phyloP scores from a whole-genome alignment of 2,113 vertebrate species.

The Mastomys coucha region DNA sequence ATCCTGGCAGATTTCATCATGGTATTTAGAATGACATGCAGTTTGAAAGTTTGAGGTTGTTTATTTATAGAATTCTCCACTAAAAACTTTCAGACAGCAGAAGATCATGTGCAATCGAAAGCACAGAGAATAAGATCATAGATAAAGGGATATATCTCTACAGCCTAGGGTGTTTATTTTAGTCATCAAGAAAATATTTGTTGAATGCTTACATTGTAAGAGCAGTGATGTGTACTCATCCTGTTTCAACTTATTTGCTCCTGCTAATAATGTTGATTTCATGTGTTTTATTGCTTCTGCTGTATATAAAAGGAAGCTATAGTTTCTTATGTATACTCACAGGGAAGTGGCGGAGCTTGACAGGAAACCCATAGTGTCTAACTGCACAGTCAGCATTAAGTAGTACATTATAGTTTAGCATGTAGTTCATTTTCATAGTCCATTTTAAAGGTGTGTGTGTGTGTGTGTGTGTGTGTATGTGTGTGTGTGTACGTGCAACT shows the following conservation, averaged over 20 bases:
- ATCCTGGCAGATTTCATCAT: neutral
- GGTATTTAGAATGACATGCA: neutral
- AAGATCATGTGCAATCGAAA: too few species aligned
- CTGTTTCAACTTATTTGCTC: neutral
- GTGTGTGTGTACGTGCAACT: neutral
- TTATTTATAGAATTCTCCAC: neutral
- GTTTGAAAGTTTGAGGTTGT: neutral
- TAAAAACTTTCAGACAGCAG: neutral
- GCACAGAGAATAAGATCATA: neutral
- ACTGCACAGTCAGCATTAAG: neutral
- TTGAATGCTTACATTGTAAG: neutral
- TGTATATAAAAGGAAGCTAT: neutral
- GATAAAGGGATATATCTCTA: too few species aligned
- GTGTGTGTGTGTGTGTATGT: neutral
- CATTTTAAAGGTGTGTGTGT: neutral
- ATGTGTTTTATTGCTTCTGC: neutral
- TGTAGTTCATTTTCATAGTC: neutral
- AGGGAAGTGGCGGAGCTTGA: neutral
- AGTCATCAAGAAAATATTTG: neutral
- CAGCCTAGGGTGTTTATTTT: neutral
- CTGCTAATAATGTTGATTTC: neutral
- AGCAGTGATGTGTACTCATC: neutral
- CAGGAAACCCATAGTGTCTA: neutral
- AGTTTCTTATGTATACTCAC: neutral
- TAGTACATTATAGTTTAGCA: neutral